Conservation (phyloP, 2,797 vertebrate species). For the Sarcoramphus papa region DNA sequence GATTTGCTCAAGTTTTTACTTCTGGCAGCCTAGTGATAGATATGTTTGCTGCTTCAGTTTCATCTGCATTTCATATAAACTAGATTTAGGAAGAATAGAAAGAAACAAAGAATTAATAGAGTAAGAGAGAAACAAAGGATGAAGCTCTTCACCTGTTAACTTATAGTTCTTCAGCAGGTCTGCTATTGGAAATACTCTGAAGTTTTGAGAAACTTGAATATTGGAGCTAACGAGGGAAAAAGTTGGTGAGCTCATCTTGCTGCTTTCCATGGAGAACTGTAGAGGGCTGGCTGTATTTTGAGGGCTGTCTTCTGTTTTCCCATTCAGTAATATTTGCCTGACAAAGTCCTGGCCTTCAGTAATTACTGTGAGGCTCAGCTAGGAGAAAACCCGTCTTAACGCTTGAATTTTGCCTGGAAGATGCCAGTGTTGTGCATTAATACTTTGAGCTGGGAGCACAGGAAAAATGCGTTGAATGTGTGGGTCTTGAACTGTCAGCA, state of each 20-base stretch:
- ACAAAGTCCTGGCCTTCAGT: not conserved
- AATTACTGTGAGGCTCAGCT: not conserved
- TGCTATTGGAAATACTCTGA: not conserved
- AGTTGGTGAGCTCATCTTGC: not conserved
- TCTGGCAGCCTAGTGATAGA: not conserved
- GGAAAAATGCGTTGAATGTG: not conserved
- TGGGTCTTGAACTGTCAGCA: not conserved
- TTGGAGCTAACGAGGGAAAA: not conserved
- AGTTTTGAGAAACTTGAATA: not conserved
- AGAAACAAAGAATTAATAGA: not conserved
- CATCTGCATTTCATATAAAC: not conserved
- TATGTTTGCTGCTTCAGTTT: not conserved
- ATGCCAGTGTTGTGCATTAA: not conserved
- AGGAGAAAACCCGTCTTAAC: not conserved
- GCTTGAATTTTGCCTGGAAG: not conserved
- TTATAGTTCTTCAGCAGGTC: not conserved
- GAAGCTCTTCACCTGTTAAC: not conserved
- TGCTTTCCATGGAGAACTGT: not conserved
- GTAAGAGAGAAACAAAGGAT: not conserved
- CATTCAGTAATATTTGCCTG: not conserved
- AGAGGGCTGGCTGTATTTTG: not conserved
- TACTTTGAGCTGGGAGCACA: not conserved
- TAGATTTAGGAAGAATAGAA: not conserved
- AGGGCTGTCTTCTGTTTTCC: not conserved
- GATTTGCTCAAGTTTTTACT: not conserved